Percentiles rank a stretch among this genome's conserved stretches.
These are phyloP conservation scores for Neomorphus geoffroyi DNA, from an alignment of 2,797 vertebrate species.

Conservation along the genomic window DNA sequence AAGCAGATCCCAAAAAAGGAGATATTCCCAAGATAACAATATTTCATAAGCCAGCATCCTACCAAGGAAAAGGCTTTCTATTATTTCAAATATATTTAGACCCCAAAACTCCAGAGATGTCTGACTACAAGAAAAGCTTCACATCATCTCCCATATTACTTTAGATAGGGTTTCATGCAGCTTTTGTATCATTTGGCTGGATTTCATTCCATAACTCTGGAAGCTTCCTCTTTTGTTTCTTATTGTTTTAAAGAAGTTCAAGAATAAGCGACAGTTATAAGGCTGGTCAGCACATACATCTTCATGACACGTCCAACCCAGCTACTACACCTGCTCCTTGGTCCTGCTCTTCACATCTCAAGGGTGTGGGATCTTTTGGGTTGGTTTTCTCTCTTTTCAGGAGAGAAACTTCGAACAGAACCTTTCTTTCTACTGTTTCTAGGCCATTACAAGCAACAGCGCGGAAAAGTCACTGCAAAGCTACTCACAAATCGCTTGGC, in stretches of 20 bases:
- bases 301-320: rapidly evolving
- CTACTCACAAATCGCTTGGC: conserved; percentile 91
- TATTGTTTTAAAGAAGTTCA: background rate
- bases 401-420: background rate
- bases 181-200: background rate
- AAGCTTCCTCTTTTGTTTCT: background rate
- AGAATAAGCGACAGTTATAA: rapidly evolving
- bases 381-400: background rate
- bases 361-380: rapidly evolving
- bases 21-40: rapidly evolving
- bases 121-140: background rate
- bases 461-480: background rate
- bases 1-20: background rate
- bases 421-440: background rate
- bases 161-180: background rate
- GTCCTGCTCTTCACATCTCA: background rate
- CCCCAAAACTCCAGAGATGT: background rate
- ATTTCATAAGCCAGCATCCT: background rate
- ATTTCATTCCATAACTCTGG: background rate
- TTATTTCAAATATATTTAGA: background rate
- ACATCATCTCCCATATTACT: rapidly evolving
- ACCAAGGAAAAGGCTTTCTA: background rate
- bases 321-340: background rate
- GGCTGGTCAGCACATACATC: background rate
- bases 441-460: background rate